Base-by-base conservation (phyloP, 2,113 vertebrate genomes). In the Grammomys dolichurus region DNA sequence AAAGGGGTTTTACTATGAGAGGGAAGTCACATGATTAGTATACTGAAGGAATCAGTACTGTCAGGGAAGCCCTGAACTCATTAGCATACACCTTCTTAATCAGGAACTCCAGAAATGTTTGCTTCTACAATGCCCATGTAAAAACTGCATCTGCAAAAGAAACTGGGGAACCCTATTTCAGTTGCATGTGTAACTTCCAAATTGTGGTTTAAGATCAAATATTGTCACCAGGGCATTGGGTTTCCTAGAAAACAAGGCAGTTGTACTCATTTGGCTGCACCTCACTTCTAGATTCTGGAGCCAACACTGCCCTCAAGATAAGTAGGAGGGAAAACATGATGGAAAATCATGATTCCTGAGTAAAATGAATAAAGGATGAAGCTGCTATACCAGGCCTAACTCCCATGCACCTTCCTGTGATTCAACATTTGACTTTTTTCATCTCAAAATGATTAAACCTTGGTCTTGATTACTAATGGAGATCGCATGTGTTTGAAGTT, bases 351-450 rank as follows among this genome's bases (percentile, higher is more conserved):
- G 12, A n/a, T 4, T 13, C 22, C 1, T 26, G 7, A 16, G n/a
- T 22, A 63, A 6, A 60, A 82, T 13, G 36, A 20, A 58, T 60
- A 26, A 14, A 60, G 13, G 22, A 60, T 82, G 12, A 60, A 20
- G 12, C 22, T 40, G 40, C 24, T 12, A 28, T 9, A 13, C 22
- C 3, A 28, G 13, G 36, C 3, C 17, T 36, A 8, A 46, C 1
- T 82, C 14, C 5, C 6, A 26, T 6, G 0, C 2, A 31, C 28
- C 11, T 17, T 60, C 2, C 6, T n/a, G 22, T 43, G 12, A 60
- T 60, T 7, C 22, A 80, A 54, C 16, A 14, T 60, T 54, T 63
- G 22, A 22, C 13, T 60, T 60, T 84, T 22, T 6, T 40, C 22
- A 82, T 40, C 22, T 43, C 56, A 60, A 60, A 82, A 82, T n/a